phyloP scores from a whole-genome alignment of 2,113 vertebrate species.

The Paedocypris sp. region DNA sequence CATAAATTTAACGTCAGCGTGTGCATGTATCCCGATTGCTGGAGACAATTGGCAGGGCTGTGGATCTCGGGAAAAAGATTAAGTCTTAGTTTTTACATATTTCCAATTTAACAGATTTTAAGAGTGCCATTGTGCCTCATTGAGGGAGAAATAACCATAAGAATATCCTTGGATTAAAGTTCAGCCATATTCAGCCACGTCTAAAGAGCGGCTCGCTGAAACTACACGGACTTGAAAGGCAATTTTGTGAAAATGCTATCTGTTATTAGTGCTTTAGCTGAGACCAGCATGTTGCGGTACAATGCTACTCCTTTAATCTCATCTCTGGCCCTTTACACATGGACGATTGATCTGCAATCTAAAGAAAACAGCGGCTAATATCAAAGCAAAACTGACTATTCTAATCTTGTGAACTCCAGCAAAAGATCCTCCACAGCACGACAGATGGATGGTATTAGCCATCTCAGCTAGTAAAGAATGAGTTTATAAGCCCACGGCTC shows the following conservation, averaged over 20 bases:
- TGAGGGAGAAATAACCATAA: background rate
- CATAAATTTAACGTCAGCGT: conserved; percentile 6
- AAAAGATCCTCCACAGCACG: conserved; percentile 49
- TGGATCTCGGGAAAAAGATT: background rate
- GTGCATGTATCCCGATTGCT: background rate
- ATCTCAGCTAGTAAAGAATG: conserved; percentile 42
- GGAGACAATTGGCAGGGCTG: background rate
- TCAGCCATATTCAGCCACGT: conserved; percentile 6
- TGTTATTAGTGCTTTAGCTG: conserved; percentile 45
- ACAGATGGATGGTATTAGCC: conserved; percentile 56
- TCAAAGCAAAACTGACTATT: conserved; percentile 50
- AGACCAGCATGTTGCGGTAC: conserved; percentile 36
- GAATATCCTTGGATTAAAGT: conserved; percentile 47
- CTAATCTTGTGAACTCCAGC: conserved; percentile 61
- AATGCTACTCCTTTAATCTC: conserved; percentile 49
- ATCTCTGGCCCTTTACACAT: conserved; percentile 36
- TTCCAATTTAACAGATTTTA: conserved; percentile 9
- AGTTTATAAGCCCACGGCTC: conserved; percentile 52
- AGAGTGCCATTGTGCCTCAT: background rate
- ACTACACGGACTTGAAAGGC: conserved; percentile 42
- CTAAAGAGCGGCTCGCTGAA: conserved; percentile 40
- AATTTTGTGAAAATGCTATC: conserved; percentile 28
- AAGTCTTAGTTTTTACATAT: background rate
- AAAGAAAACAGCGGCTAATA: conserved; percentile 50
- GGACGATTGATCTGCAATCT: conserved; percentile 54